A percentile compares a stretch with the other conserved stretches of the same genome.
These are phyloP conservation scores for Liposcelis brunnea DNA, from an alignment of 2,888 invertebrate genomes.

Conservation along the genomic window DNA sequence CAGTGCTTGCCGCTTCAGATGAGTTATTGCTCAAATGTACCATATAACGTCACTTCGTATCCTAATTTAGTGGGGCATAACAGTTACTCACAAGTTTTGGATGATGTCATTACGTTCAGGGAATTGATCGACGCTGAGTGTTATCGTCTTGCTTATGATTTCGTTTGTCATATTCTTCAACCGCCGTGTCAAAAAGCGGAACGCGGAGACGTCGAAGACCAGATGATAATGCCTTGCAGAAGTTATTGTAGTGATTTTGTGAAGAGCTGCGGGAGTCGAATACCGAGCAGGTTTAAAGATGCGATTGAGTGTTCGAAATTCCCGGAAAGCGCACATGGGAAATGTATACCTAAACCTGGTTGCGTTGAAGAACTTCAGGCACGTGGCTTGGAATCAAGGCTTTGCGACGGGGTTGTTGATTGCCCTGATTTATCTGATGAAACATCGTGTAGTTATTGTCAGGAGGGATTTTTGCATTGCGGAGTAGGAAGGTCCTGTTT, in stretches of 20 bases:
- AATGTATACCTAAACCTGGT: slow-evolving; percentile 28
- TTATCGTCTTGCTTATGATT: slow-evolving; percentile 72
- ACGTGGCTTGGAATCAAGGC: slow-evolving; percentile 53
- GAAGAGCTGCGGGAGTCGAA: slow-evolving; percentile 59
- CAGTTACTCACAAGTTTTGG: slow-evolving; percentile 41
- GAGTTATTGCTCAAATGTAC: slow-evolving; percentile 45
- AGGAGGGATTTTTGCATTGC: slow-evolving; percentile 54
- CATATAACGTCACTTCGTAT: slow-evolving; percentile 66
- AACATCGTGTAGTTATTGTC: slow-evolving; percentile 60
- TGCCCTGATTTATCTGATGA: slow-evolving; percentile 73
- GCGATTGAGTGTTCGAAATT: slow-evolving; percentile 61
- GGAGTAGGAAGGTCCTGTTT: slow-evolving; percentile 63
- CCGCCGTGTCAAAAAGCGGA: slow-evolving; percentile 42
- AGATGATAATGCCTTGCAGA: slow-evolving; percentile 53
- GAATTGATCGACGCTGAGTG: slow-evolving; percentile 84
- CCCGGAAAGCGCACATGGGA: slow-evolving; percentile 34
- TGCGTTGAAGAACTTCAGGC: slow-evolving; percentile 58
- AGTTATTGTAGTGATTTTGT: slow-evolving; percentile 74
- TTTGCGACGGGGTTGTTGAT: slow-evolving; percentile 76
- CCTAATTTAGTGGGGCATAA: slow-evolving; percentile 61
- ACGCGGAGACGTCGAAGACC: slow-evolving; percentile 29
- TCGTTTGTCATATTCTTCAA: slow-evolving; percentile 72
- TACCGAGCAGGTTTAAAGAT: slow-evolving; percentile 50
- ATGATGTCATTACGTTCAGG: slow-evolving; percentile 60
- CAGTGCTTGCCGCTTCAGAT: slow-evolving; percentile 50